Evolutionary conservation across 1,140 invertebrate species (phyloP), one percentile per base, ranked within the genome.

Genomic region (Linepithema humile): DNA sequence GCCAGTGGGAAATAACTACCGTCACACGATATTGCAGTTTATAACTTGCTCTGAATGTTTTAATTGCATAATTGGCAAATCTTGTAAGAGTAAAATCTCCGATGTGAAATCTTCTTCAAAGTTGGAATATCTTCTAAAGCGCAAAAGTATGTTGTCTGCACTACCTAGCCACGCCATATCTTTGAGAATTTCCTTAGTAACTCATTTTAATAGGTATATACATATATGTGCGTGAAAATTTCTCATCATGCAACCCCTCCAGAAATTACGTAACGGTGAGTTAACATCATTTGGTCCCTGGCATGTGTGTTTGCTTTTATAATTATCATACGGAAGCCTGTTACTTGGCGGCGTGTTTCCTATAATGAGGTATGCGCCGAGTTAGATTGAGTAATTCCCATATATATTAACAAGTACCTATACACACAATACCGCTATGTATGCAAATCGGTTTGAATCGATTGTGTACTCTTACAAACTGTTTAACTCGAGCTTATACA

Each of bases 271-370:
- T 74, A 74, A 80, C 64, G 75, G 35, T 45, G 20, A 59, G 48
- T 53, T 65, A 67, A 83, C 38, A 48, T 77, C 50, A 35, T 45
- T 83, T 83, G 82, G 82, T 83, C 82, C 82, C 82, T 64, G 73
- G 23, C 73, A 40, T 40, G 10, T 55, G 75, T 55, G 48, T 80
- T 69, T 55, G 26, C 48, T 80, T 70, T 43, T 48, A 57, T 80
- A 80, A 80, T 80, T 80, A 80, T 55, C 75, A 70, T 57, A 70
- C 48, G 48, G 38, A 70, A 80, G 26, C 50, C 64, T 70, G 75
- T 69, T 43, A 55, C 75, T 80, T 43, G 65, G 38, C 50, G 64
- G 48, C 50, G 38, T 40, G 38, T 70, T 29, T 32, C 20, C 75
- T 48, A 80, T 32, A 55, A 80, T 70, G 50, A 69, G 64, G 43